Evolutionary conservation across 2,797 vertebrate genomes (phyloP), one percentile per base, ranked within the genome.

Genomic region (Chloroceryle amazona): DNA sequence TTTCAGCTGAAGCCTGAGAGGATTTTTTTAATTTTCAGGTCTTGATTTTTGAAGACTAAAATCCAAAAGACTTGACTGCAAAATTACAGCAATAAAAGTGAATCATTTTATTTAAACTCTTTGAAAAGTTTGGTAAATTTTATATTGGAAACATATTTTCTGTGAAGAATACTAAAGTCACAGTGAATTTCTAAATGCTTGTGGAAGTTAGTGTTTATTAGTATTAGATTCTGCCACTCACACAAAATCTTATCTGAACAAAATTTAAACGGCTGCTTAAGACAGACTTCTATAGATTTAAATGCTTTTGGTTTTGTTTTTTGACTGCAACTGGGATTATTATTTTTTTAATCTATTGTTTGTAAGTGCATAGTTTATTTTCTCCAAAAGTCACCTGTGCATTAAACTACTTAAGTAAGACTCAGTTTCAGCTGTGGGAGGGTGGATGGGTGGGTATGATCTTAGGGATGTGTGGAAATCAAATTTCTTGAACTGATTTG

Each of bases 31-130:
- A 81, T 83, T 83, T 88, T 75, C 52, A 79, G 12, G 71, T 52
- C 41, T 17, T 52, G 31, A 33, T 39, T 78, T 93, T 90, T 44
- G 42, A 66, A 71, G 28, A 54, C 23, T 61, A 79, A 86, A 92
- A 7, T 8, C 4, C 3, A 37, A 41, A 86, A 61, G 11, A 62
- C 37, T 58, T 86, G 66, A 95, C 49, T 86, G 17, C 4, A 79
- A 89, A 94, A 86, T 84, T 96, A 39, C 37, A 68, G 41, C 8
- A 84, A 89, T 73, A 61, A 54, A 76, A 86, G 74, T 41, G 10
- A 54, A 60, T 55, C 13, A 14, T 75, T 16, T 14, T 94, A 37
- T 80, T 86, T 75, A 46, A 62, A 47, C 4, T 72, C 17, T 68
- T 61, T 29, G n/a, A 73, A 94, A 3, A 47, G 17, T 58, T 11